These are phyloP conservation scores for Lagopus leucura DNA, from an alignment of 2,113 vertebrate genomes.

Conservation along the genomic window DNA sequence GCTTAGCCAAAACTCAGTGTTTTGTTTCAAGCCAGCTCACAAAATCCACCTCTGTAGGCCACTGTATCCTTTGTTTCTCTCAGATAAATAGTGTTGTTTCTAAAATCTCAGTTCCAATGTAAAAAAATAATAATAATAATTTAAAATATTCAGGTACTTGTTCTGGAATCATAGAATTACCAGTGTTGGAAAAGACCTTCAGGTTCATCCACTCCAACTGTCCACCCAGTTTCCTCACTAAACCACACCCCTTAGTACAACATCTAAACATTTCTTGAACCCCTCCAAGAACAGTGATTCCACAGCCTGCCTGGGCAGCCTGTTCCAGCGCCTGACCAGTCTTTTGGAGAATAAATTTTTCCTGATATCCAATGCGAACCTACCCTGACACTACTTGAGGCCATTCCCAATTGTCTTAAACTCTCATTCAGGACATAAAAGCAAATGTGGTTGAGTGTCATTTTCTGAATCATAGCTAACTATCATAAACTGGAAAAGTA, in stretches of 20 bases:
- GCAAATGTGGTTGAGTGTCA: neutral
- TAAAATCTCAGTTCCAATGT: neutral
- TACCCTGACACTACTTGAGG: too few relatives aligned
- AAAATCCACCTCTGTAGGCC: neutral
- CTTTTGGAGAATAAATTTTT: too few relatives aligned
- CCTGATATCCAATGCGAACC: too few relatives aligned
- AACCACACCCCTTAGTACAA: too few relatives aligned
- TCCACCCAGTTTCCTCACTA: too few relatives aligned
- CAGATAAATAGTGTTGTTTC: neutral
- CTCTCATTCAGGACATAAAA: neutral
- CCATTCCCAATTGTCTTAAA: neutral
- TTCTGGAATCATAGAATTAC: neutral
- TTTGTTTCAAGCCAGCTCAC: neutral
- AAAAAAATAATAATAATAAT: neutral
- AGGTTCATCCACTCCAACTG: too few relatives aligned
- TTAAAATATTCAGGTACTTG: neutral
- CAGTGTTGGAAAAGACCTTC: too few relatives aligned
- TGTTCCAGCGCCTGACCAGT: too few relatives aligned
- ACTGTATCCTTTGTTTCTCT: neutral
- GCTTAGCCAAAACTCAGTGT: neutral
- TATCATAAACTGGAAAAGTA: neutral
- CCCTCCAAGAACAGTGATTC: too few relatives aligned
- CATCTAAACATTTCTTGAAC: too few relatives aligned
- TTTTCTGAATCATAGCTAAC: neutral
- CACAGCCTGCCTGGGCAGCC: too few relatives aligned